Evolutionary conservation across 2,888 invertebrate species (phyloP).

Genomic region (Acronicta alni): DNA sequence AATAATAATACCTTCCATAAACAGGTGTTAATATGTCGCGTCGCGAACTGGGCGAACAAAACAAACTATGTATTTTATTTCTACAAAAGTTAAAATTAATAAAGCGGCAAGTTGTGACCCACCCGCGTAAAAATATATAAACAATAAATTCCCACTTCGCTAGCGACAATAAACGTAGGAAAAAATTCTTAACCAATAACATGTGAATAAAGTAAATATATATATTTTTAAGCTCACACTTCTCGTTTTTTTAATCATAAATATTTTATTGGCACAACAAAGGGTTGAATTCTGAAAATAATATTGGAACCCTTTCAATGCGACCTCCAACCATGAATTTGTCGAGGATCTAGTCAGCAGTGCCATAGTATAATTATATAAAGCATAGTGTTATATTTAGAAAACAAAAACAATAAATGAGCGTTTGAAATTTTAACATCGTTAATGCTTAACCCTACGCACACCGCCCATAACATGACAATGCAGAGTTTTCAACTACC

Average conservation of each 20-base stretch:
- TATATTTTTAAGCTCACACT: slow-evolving; percentile 57
- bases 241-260: slow-evolving; percentile 34
- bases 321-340: slow-evolving; percentile 46
- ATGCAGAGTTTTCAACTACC: slow-evolving; percentile 64
- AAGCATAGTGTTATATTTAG: slow-evolving; percentile 68
- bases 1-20: slow-evolving; percentile 60
- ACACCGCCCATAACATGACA: slow-evolving; percentile 58
- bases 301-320: slow-evolving; percentile 55
- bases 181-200: slow-evolving; percentile 73
- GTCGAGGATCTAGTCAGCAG: slow-evolving; percentile 56
- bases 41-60: slow-evolving; percentile 67
- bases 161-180: slow-evolving; percentile 60
- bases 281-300: slow-evolving; percentile 53
- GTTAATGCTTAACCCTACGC: slow-evolving; percentile 71
- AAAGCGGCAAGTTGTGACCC: slow-evolving; percentile 51
- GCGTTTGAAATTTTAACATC: slow-evolving; percentile 69
- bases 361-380: slow-evolving; percentile 59
- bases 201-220: slow-evolving; percentile 72
- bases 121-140: slow-evolving; percentile 58
- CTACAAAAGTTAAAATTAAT: slow-evolving; percentile 64
- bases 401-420: slow-evolving; percentile 67
- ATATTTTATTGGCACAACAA: slow-evolving; percentile 56
- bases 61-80: slow-evolving; percentile 70
- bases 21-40: slow-evolving; percentile 55
- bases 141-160: slow-evolving; percentile 58